Evolutionary conservation across 2,888 invertebrate genomes (phyloP).

Genomic region (Cephus pulcher): DNA sequence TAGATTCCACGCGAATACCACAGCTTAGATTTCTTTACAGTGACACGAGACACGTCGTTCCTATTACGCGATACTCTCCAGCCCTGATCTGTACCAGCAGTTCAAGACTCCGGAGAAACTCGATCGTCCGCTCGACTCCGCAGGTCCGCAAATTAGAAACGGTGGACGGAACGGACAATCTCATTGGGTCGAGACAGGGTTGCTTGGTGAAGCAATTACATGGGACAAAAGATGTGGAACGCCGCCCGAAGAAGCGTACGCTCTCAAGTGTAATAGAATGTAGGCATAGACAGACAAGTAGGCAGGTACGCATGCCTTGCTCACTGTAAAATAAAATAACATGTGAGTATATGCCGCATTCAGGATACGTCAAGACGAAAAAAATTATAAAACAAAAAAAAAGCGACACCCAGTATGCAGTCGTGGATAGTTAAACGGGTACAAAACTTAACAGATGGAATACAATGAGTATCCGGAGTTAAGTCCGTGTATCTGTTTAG

Average conservation of each 20-base stretch:
- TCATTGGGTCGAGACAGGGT: background rate
- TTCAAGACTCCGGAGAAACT: background rate
- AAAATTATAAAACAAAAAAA: background rate
- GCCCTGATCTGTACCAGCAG: background rate
- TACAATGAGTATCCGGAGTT: conserved; percentile 8
- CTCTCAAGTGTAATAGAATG: background rate
- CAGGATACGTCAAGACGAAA: background rate
- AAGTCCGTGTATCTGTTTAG: conserved; percentile 1
- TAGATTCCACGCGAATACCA: background rate
- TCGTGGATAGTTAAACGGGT: conserved; percentile 2
- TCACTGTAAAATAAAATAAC: conserved; percentile 28
- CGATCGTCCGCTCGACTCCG: background rate
- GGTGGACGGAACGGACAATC: background rate
- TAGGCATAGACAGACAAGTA: background rate
- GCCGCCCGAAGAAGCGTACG: conserved; percentile 16
- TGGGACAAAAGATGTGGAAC: conserved; percentile 29
- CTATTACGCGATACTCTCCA: background rate
- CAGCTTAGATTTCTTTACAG: background rate
- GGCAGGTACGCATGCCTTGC: background rate
- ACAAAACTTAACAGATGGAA: conserved; percentile 6
- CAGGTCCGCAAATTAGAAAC: background rate
- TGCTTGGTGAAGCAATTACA: conserved; percentile 11
- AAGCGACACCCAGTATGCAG: conserved; percentile 5
- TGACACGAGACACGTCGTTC: background rate
- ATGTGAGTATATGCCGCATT: conserved; percentile 19